Percentiles rank a stretch among this genome's conserved stretches.
phyloP scores from a whole-genome alignment of 53 echinoderm and acorn worm genomes.

The Holothuria scabra region DNA sequence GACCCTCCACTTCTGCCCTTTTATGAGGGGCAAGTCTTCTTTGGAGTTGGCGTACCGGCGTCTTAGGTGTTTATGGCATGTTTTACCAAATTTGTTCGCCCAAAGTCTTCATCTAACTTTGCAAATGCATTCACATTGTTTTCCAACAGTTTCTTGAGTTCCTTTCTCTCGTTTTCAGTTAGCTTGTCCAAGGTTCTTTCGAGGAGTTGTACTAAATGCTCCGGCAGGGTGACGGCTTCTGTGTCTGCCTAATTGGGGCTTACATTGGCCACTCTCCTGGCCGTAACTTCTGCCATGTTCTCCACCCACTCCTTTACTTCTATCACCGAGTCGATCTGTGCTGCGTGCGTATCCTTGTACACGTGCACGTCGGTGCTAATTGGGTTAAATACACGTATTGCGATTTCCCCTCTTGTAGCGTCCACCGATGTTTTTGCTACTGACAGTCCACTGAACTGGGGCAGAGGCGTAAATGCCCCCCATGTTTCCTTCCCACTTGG shows the following conservation, averaged over 20 bases:
- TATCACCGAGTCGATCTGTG: too few relatives aligned
- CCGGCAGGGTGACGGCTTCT: constrained; percentile 11
- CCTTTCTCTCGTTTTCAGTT: constrained; percentile 4
- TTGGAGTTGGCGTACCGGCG: constrained; percentile 48
- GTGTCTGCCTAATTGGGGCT: background rate
- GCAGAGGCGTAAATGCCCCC: constrained; percentile 17
- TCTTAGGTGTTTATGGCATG: constrained; percentile 60
- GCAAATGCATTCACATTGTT: constrained; percentile 68
- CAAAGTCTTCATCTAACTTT: constrained; percentile 60
- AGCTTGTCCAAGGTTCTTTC: background rate
- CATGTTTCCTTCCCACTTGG: background rate
- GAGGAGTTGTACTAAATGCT: constrained; percentile 44
- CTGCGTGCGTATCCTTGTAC: too few relatives aligned
- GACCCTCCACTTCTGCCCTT: constrained; percentile 55
- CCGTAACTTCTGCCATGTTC: too few relatives aligned
- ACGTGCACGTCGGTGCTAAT: background rate
- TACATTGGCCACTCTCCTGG: background rate
- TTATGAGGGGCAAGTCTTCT: constrained; percentile 38
- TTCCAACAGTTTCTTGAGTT: constrained; percentile 41
- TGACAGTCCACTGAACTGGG: constrained; percentile 32
- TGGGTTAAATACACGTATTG: constrained; percentile 46
- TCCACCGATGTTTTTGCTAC: too few relatives aligned
- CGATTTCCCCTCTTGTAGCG: too few relatives aligned
- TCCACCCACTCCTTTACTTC: too few relatives aligned
- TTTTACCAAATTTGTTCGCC: constrained; percentile 61